Evolutionary conservation across 2,113 vertebrate species (phyloP).

Genomic region (Silurus glanis): DNA sequence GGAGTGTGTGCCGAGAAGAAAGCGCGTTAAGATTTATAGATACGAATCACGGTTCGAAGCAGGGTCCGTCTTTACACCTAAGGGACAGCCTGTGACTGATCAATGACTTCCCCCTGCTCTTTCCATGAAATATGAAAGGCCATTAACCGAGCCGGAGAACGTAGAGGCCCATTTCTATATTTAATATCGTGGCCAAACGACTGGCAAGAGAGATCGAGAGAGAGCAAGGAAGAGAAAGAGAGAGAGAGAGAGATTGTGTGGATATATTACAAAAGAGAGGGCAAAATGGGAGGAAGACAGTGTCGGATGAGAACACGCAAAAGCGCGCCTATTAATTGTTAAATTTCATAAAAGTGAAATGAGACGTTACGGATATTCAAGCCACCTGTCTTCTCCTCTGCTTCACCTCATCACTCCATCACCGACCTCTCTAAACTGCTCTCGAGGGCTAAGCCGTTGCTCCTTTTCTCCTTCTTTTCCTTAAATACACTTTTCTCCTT

Average conservation of each 20-base stretch:
- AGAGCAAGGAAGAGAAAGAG: neutral
- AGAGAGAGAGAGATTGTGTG: neutral
- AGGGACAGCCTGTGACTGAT: constrained; percentile 46
- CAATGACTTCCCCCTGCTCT: constrained; percentile 50
- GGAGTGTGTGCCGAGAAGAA: constrained; percentile 1
- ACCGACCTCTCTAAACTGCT: constrained; percentile 50
- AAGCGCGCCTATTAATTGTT: constrained; percentile 73
- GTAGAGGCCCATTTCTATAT: constrained; percentile 54
- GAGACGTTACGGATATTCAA: constrained; percentile 75
- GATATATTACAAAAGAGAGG: constrained; percentile 43
- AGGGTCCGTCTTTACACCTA: constrained; percentile 43
- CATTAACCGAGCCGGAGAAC: constrained; percentile 56
- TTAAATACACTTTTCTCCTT: neutral
- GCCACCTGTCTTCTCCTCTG: constrained; percentile 44
- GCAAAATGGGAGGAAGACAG: constrained; percentile 18
- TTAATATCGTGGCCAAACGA: constrained; percentile 54
- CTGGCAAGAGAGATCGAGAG: constrained; percentile 30
- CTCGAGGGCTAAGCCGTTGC: constrained; percentile 55
- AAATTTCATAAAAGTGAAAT: constrained; percentile 82
- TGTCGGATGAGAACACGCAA: constrained; percentile 23
- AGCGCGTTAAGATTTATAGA: constrained; percentile 28
- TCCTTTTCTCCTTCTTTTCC: constrained; percentile 24
- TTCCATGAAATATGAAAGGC: constrained; percentile 58
- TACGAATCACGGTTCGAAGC: constrained; percentile 12
- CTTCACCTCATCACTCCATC: constrained; percentile 52